These are phyloP conservation scores for Caenorhabditis afra DNA, from an alignment of 2,888 invertebrate species.

Conservation along the genomic window DNA sequence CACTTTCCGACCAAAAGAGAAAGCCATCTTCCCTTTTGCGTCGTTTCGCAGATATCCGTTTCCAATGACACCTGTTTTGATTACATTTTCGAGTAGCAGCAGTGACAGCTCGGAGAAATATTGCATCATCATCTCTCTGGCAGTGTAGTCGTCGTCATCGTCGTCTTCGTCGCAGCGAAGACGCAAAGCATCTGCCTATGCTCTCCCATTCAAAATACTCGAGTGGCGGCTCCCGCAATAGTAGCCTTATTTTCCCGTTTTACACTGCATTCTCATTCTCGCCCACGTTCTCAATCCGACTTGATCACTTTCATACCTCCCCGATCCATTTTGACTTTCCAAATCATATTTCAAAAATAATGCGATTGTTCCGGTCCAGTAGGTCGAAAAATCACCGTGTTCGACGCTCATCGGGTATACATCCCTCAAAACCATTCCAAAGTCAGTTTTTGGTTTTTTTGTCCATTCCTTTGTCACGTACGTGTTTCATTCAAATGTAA, in stretches of 20 bases:
- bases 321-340: conserved; percentile 4
- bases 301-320: not conserved
- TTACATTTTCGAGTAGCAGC: not conserved
- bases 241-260: not conserved
- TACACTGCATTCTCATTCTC: not conserved
- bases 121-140: conserved; percentile 20
- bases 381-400: conserved; percentile 29
- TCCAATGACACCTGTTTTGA: conserved; percentile 19
- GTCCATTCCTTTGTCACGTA: not conserved
- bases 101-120: not conserved
- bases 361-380: conserved; percentile 53
- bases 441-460: too few relatives aligned
- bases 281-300: not conserved
- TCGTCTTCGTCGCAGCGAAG: too few relatives aligned
- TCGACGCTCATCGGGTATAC: not conserved
- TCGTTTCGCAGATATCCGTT: too few relatives aligned
- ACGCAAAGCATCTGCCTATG: not conserved
- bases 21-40: conserved; percentile 25
- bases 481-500: not conserved
- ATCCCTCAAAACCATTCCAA: not conserved
- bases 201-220: conserved; percentile 3
- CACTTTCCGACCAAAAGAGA: conserved; percentile 7
- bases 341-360: conserved; percentile 30
- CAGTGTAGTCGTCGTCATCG: too few relatives aligned
- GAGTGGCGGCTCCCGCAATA: not conserved